These are phyloP conservation scores for Carassius carassius DNA, from an alignment of 2,113 vertebrate genomes.

Conservation along the genomic window DNA sequence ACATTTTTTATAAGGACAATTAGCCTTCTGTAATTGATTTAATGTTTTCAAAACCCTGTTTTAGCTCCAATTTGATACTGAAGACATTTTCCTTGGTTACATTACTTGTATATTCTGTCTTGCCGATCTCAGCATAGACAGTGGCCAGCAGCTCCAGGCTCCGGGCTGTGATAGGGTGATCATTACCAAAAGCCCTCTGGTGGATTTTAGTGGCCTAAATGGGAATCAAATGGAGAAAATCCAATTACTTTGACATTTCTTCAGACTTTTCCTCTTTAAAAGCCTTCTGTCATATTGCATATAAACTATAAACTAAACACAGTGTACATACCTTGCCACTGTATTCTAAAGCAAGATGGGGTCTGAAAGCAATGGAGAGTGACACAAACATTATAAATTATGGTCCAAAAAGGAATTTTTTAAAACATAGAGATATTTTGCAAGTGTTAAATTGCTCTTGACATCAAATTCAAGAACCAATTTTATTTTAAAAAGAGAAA, in stretches of 20 bases:
- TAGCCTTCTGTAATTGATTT: background rate
- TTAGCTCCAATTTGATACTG: background rate
- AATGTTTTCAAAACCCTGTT: background rate
- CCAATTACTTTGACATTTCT: background rate
- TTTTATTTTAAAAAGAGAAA: background rate
- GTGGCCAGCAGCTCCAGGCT: conserved; percentile 80
- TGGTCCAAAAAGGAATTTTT: background rate
- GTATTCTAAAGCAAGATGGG: conserved; percentile 79
- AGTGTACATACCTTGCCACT: conserved; percentile 75
- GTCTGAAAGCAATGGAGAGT: conserved; percentile 67
- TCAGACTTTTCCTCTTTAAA: background rate
- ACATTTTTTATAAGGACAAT: background rate
- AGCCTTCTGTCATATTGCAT: background rate
- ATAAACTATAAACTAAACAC: background rate
- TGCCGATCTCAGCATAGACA: conserved; percentile 78
- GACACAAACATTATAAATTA: background rate
- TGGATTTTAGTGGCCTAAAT: conserved; percentile 80
- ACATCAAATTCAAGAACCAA: background rate
- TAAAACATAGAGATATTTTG: too few relatives aligned
- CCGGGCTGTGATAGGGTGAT: conserved; percentile 75
- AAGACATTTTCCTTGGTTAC: background rate
- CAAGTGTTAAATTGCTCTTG: background rate
- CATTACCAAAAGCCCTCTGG: conserved; percentile 76
- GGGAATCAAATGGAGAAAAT: background rate
- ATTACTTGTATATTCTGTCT: conserved; percentile 81